Percentiles rank a stretch among this genome's conserved stretches.
Conservation (phyloP, 2,888 invertebrate genomes). For the Cecidostiba fungosa region DNA sequence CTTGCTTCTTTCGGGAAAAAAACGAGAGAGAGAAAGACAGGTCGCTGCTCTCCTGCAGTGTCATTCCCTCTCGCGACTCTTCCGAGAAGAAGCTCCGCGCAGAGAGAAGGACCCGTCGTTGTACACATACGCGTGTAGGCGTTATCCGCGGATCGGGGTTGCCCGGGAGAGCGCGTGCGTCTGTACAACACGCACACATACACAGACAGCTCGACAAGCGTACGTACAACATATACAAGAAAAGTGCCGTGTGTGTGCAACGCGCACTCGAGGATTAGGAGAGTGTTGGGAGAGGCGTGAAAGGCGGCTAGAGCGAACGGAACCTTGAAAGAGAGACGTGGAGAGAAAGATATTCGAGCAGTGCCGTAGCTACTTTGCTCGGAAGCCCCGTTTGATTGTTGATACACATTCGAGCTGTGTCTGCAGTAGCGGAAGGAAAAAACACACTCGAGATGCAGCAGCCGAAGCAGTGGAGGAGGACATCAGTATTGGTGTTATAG, state of each 20-base stretch:
- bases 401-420: not conserved
- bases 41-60: not conserved
- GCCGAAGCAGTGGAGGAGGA: not conserved
- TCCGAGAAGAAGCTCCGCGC: not conserved
- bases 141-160: slow-evolving; percentile 12
- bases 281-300: slow-evolving; percentile 22
- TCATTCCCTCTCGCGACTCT: slow-evolving; percentile 2
- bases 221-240: not conserved
- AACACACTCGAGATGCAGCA: not conserved
- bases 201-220: too few relatives aligned
- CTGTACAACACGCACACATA: not conserved
- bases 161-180: slow-evolving; percentile 31
- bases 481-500: not conserved
- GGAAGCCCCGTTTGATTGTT: not conserved
- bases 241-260: not conserved
- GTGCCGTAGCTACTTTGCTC: not conserved
- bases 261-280: not conserved
- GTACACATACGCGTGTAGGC: not conserved
- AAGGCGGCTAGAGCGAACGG: slow-evolving; percentile 28
- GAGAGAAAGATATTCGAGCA: slow-evolving; percentile 24
- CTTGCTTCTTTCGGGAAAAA: not conserved
- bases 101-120: not conserved
- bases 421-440: too few relatives aligned
- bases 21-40: not conserved
- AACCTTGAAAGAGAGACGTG: slow-evolving; percentile 39